Conservation (phyloP, 2,113 vertebrate genomes). For the Tachycineta bicolor region DNA sequence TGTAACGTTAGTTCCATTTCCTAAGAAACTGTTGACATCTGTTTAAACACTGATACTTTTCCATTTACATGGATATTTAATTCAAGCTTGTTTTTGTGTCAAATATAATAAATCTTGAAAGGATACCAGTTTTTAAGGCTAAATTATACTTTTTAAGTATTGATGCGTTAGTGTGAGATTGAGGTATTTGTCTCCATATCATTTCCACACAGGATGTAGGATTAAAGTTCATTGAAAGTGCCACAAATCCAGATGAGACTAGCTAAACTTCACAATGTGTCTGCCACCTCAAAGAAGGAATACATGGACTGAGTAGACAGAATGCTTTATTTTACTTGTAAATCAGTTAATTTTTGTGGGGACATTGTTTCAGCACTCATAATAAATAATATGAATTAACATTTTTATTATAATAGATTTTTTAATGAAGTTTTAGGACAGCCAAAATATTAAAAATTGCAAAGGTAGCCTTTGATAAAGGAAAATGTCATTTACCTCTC, state of each 20-base stretch:
- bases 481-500: not conserved
- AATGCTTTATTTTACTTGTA: not conserved
- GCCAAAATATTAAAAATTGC: not conserved
- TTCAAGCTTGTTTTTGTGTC: not conserved
- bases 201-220: not conserved
- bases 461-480: not conserved
- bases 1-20: not conserved
- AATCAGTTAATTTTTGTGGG: not conserved
- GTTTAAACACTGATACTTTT: not conserved
- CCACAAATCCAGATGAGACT: not conserved
- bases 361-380: not conserved
- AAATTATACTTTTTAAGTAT: not conserved
- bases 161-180: not conserved
- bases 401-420: not conserved
- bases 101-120: not conserved
- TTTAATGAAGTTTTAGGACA: not conserved
- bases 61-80: not conserved
- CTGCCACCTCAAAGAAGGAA: not conserved
- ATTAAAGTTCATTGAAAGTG: not conserved
- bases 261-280: not conserved
- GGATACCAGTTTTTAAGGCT: not conserved
- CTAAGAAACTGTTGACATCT: constrained; percentile 9
- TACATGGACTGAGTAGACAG: accelerated
- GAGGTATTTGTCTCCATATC: not conserved
- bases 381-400: not conserved